Evolutionary conservation across 2,113 vertebrate species (phyloP), one percentile per base, ranked within the genome.

Genomic region (Deroptyus accipitrinus): DNA sequence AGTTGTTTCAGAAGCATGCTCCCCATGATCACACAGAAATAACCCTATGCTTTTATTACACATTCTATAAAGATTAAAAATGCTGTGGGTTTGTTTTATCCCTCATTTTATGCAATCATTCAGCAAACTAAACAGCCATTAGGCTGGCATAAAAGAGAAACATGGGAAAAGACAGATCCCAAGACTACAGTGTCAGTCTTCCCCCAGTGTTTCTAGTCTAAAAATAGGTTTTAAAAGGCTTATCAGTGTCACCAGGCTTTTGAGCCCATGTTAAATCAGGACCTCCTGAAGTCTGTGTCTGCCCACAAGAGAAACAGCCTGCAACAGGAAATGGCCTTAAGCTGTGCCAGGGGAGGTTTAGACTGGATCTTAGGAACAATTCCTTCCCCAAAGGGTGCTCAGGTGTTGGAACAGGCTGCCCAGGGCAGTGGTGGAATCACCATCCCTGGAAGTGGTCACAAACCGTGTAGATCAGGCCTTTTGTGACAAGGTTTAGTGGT

Each of bases 1-100:
- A 62, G 73, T 42, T 10, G 49, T 76, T 92, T 89, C 88, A 74
- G 88, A 96, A 97, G 73, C 68, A 78, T 41, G 69, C 27, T 72
- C 72, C 52, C 57, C 49, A 15, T n/a, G 48, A 39, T 52, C 22
- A 66, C 15, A 68, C 39, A 84, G 54, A 88, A 88, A 77, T 88
- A 94, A 89, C 67, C 87, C 51, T 24, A 16, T 52, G 42, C 79
- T 96, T 92, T 92, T 84, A 96, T 85, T 96, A 84, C 9, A 86
- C 9, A 59, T 54, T 62, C 81, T 63, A 4, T n/a, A 97, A 94
- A 88, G 76, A 75, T 93, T 92, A 49, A 76, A 94, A 93, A 73
- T 63, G 7, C 30, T 74, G 18, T 70, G 30, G 46, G 17, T 42
- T 94, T 77, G 27, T 75, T 82, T 80, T 63, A 13, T 19, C 17